Base-by-base conservation (phyloP, 1,140 invertebrate species). In the Listronotus bonariensis region DNA sequence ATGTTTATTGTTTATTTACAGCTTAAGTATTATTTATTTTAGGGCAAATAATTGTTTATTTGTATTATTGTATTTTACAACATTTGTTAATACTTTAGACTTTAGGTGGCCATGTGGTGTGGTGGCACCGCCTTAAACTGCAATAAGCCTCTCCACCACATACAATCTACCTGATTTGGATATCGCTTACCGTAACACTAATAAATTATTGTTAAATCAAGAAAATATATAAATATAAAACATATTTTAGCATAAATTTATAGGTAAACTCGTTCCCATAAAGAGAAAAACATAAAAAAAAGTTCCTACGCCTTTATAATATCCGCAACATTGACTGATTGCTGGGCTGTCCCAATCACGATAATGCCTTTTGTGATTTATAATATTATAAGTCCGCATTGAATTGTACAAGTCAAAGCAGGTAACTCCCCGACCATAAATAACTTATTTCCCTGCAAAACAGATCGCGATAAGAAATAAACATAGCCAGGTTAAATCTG, bases 401-500 rank as follows among this genome's bases (percentile, higher is more conserved):
- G 64, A 66, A 66, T 66, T 57, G 56, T 66, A 66, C 64, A 57
- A 66, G 55, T 66, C 62, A 65, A 65, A 65, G 54, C 53, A 48
- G 62, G 53, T 55, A 66, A 48, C 64, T 59, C 64, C 64, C 64
- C 64, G 43, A 43, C 56, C 64, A 66, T 66, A 66, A 66, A 66
- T 66, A 66, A 66, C 64, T 49, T 60, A 60, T 66, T 66, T 66
- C 32, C 56, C 57, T 48, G 64, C 49, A 52, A 59, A 60, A 53
- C 53, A 42, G 64, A 66, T 66, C 64, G 64, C 48, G 64, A 66
- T 66, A 66, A 66, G 64, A 15, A 59, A 45, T 59, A 66, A 57
- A 60, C 56, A 66, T 34, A 60, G 54, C 64, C 64, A 32, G 48
- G 51, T 49, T 48, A 66, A 66, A 66, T 60, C 64, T 66, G 56